Base-by-base conservation (phyloP, 1,140 invertebrate genomes). In the Drosophila subobscura region DNA sequence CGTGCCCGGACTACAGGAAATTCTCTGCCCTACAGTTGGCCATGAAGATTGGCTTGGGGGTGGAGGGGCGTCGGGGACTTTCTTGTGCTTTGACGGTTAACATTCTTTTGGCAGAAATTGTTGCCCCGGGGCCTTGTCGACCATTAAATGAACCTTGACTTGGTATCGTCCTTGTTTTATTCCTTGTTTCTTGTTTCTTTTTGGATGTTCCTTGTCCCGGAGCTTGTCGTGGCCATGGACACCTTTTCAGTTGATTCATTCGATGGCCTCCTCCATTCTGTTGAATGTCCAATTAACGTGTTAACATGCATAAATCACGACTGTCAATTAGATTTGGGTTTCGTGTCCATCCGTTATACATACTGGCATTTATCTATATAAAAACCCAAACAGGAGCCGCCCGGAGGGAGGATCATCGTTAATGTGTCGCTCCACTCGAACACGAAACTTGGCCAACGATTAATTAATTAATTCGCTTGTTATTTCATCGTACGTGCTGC, bases 391-490 rank as follows among this genome's bases (percentile, higher is more conserved):
- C 47, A 58, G 33, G 10, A 12, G 33, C 33, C 33, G 1, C 2
- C 29, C 2, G 29, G 7, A 6, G 25, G 5, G 25, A 33, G 29
- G 8, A 33, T 8, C 29, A 2, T 45, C 81, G 74, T 66, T 81
- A 85, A 80, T 86, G 77, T 64, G 64, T 61, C 64, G 55, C 77
- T 74, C 45, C 80, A 80, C 81, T 80, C 49, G 45, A 60, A 44
- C 81, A 63, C 44, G 55, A 8, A 57, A 63, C 52, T 53, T 45
- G 57, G 77, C 63, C 65, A 77, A 60, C 81, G 52, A 77, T 86
- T 85, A 80, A 85, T 85, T 85, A 85, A 85, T 85, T 86, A 86
- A 85, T 85, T 80, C 84, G 60, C 73, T 77, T 66, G 77, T 80
- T 86, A 68, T 79, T 74, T 67, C 54, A 45, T 45, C 47, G 10